Base-by-base conservation (phyloP, 1,140 invertebrate genomes). In the Popillia japonica region DNA sequence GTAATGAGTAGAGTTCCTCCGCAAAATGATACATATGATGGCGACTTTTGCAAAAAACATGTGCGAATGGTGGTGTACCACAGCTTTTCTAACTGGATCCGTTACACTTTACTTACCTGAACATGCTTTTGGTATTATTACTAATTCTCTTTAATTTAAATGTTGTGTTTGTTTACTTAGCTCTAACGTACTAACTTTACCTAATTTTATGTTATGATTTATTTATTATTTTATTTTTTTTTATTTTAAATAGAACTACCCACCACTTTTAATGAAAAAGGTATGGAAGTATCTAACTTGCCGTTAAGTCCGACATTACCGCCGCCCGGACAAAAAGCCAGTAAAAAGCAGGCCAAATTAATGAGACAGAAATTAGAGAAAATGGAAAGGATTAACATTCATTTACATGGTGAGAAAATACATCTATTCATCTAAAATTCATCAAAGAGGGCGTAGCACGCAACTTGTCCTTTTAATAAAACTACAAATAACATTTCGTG, bases 341-440 rank as follows among this genome's bases (percentile, higher is more conserved):
- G 89, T 78, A 91, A 91, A 84, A 92, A 91, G 82, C 89, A 90
- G 83, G 85, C 88, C 14, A 90, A 90, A 85, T 87, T 91, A 81
- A 89, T 90, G 78, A 90, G 91, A 73, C 90, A 90, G 78, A 89
- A 91, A 81, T 87, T 94, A 78, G 93, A 95, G 82, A 93, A 93
- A 88, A 89, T 95, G 82, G 91, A 92, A 81, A 92, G 94, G 88
- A 92, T 95, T 89, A 95, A 94, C 90, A 94, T 96, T 86, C 95
- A 96, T 87, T 90, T 95, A 84, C 94, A 96, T 89, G 95, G 95
- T 96, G 93, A 89, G 89, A 84, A 78, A 34, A 68, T 68, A 27
- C 61, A 22, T 68, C 22, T 68, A 68, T 68, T 34, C 22, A 68
- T 23, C 0, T 23, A 34, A 68, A 34, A 68, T 68, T 2, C 11